Evolutionary conservation across 2,797 vertebrate species (phyloP), one percentile per base, ranked within the genome.

Genomic region (Staurois parvus): DNA sequence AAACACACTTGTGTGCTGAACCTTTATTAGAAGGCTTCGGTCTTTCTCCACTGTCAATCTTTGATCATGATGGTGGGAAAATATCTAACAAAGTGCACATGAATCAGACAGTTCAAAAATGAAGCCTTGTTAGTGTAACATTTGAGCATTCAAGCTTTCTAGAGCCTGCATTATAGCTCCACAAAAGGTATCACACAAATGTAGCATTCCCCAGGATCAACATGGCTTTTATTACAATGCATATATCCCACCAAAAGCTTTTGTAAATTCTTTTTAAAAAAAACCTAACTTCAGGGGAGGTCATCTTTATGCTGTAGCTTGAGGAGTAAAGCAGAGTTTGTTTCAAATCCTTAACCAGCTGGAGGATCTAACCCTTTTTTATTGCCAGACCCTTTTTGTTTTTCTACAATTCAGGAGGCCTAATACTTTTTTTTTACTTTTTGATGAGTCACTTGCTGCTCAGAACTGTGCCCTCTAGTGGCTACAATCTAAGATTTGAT

Each of bases 141-240:
- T 70, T 77, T 76, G 29, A 45, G 75, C 34, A 86, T 86, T 76
- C 73, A 59, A 17, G 66, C 78, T 11, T 28, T 76, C 45, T 62
- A 56, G 42, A 37, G 72, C 48, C 4, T 26, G 73, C 56, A 82
- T 86, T 86, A 81, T 76, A 73, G 24, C 76, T 56, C 67, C 68
- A 87, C 85, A 87, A 83, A 82, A 79, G 80, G 75, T 79, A 72
- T 83, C 52, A 74, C 85, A 73, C 68, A 83, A 86, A 81, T 37
- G 68, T 73, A 40, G 69, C 85, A 83, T 87, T 87, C 79, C 72
- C 68, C 15, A 56, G 75, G 85, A 78, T 83, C 69, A 73, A 79
- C 85, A 79, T 32, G 24, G 69, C 69, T 62, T 68, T 42, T 64
- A 72, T 73, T 42, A 72, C 74, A 66, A 86, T 72, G 79, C 74